These are phyloP conservation scores for Oithona nana DNA, from an alignment of 2,888 invertebrate genomes.

Conservation along the genomic window DNA sequence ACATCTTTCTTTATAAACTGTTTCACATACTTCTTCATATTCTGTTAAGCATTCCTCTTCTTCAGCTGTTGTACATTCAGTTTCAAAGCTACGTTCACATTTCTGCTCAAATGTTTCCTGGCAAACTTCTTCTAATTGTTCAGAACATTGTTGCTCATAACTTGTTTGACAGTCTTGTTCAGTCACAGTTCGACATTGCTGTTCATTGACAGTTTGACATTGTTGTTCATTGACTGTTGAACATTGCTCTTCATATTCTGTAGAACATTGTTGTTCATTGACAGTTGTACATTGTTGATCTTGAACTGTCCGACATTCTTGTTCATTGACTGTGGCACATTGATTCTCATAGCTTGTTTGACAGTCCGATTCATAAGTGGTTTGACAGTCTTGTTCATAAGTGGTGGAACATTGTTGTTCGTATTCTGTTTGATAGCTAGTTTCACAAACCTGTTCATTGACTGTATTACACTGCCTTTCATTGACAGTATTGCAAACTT, in stretches of 20 bases:
- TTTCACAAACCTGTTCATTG: constrained; percentile 14
- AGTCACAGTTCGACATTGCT: background rate
- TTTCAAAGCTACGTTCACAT: constrained; percentile 13
- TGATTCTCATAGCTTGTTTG: background rate
- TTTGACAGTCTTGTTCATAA: constrained; percentile 2
- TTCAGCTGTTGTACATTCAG: constrained; percentile 1
- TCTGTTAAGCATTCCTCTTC: constrained; percentile 8
- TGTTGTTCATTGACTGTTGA: constrained; percentile 12
- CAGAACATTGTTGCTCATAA: background rate
- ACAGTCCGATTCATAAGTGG: background rate
- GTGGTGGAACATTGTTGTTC: constrained; percentile 3
- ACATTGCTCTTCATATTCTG: background rate
- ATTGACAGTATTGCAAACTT: constrained; percentile 7
- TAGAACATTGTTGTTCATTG: constrained; percentile 13
- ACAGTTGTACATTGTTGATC: constrained; percentile 14
- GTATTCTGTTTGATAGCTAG: background rate
- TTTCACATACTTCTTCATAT: constrained; percentile 15
- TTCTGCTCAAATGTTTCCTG: background rate
- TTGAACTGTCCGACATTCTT: background rate
- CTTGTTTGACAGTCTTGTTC: constrained; percentile 9
- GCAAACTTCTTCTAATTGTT: background rate
- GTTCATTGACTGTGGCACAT: constrained; percentile 13
- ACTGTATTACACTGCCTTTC: constrained; percentile 6
- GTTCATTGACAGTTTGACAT: constrained; percentile 2
- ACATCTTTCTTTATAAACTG: constrained; percentile 11